Conservation (phyloP, 30 jellyfish, hydroid and myxozoan genomes). For the Clytia hemisphaerica region DNA sequence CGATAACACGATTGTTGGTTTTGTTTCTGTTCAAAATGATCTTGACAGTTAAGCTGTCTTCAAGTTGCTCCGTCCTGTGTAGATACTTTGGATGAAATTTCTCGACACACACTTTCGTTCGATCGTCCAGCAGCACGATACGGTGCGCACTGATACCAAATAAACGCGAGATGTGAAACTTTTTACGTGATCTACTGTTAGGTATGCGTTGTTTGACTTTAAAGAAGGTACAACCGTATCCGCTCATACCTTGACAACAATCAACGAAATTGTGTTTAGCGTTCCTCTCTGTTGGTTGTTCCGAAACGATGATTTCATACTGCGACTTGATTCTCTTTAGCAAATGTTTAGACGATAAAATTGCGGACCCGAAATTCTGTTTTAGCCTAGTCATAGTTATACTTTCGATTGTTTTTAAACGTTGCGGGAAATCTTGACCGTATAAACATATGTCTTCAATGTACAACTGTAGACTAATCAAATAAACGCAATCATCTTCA, state of each 20-base stretch:
- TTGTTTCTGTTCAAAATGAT: conserved; percentile 47
- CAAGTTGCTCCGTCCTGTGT: conserved; percentile 64
- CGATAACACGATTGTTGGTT: conserved; percentile 24
- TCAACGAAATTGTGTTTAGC: conserved; percentile 86
- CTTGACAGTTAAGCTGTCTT: conserved; percentile 45
- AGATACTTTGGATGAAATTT: conserved; percentile 60
- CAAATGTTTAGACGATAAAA: conserved; percentile 56
- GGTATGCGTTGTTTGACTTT: conserved; percentile 75
- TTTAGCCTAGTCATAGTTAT: conserved; percentile 64
- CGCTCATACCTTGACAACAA: conserved; percentile 93
- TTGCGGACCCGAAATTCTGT: conserved; percentile 65
- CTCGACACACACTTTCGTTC: conserved; percentile 73
- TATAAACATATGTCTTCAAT: conserved; percentile 72
- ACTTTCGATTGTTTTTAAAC: conserved; percentile 47
- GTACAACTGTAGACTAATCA: conserved; percentile 80
- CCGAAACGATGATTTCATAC: conserved; percentile 51
- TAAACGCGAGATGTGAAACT: conserved; percentile 45
- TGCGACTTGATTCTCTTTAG: conserved; percentile 50
- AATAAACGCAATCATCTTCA: conserved; percentile 73
- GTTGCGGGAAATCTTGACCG: conserved; percentile 80
- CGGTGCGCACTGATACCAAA: conserved; percentile 74
- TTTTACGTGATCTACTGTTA: conserved; percentile 45
- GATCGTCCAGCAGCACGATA: conserved; percentile 75
- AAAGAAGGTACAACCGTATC: conserved; percentile 89
- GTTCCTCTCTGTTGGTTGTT: conserved; percentile 70